These are phyloP conservation scores for Epizoanthus illoricatus DNA, from an alignment of 92 coral and sea anemone species.

Conservation along the genomic window DNA sequence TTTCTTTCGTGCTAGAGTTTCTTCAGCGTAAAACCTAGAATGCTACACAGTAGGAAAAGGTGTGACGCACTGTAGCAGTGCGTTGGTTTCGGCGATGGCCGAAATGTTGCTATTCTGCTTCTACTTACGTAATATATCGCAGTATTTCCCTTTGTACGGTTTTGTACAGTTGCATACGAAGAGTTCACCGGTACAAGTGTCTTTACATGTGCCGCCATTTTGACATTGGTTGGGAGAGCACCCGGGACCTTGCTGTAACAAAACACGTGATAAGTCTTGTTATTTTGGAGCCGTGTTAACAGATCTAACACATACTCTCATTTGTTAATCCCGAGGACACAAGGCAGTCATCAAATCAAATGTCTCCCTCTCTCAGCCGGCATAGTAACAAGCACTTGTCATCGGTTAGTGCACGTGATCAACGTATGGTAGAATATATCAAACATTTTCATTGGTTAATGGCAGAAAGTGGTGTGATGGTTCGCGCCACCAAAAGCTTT, in stretches of 20 bases:
- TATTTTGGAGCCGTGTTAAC: not conserved
- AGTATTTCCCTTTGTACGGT: constrained; percentile 46
- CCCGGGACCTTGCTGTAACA: constrained; percentile 35
- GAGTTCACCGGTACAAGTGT: constrained; percentile 42
- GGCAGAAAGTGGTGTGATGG: too few species aligned
- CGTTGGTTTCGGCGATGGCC: too few species aligned
- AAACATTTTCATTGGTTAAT: too few species aligned
- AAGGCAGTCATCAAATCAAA: not conserved
- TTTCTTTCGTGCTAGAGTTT: too few species aligned
- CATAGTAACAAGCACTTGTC: too few species aligned
- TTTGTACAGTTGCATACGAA: constrained; percentile 45
- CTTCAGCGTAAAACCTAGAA: too few species aligned
- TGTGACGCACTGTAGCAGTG: too few species aligned
- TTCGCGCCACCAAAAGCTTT: too few species aligned
- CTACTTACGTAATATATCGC: constrained; percentile 38
- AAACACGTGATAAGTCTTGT: not conserved
- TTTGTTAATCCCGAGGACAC: not conserved
- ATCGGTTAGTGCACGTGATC: too few species aligned
- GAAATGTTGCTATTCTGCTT: constrained; percentile 20
- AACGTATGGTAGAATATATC: too few species aligned
- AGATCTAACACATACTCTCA: not conserved
- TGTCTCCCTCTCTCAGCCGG: too few species aligned
- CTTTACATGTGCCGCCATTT: constrained; percentile 60
- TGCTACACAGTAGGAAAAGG: too few species aligned
- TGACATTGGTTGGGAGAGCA: constrained; percentile 45